Conservation (phyloP, 1,140 invertebrate genomes). For the Steinernema feltiae region DNA sequence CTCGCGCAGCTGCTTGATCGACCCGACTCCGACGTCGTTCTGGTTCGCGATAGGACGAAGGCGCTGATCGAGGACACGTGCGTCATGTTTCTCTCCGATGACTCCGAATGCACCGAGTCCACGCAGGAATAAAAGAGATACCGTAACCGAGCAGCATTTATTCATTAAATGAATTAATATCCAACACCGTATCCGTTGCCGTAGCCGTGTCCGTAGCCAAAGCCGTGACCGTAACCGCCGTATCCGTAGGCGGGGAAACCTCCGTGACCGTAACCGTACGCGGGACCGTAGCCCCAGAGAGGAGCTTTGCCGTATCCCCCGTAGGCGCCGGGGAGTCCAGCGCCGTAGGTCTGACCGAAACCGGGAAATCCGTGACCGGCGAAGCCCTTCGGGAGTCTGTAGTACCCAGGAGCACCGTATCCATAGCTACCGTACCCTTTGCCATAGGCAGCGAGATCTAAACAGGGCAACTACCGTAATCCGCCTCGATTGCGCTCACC, state of each 20-base stretch:
- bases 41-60: slow-evolving; percentile 29
- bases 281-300: background rate
- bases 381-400: background rate
- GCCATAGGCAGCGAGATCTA: background rate
- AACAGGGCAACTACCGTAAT: background rate
- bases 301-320: background rate
- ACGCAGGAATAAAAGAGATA: background rate
- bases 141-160: too few species aligned
- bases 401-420: background rate
- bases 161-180: too few species aligned
- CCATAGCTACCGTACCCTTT: background rate
- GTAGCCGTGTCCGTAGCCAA: background rate
- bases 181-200: background rate
- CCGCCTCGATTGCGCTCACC: background rate
- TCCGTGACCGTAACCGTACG: background rate
- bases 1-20: slow-evolving; percentile 25
- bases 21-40: slow-evolving; percentile 18
- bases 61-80: slow-evolving; percentile 20
- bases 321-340: background rate
- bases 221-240: background rate
- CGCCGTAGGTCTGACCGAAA: background rate
- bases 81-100: background rate
- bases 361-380: background rate
- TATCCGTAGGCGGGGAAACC: background rate
- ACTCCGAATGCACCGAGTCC: background rate